These are phyloP conservation scores for Nemotelus pantherinus DNA, from an alignment of 2,888 invertebrate species.

Conservation along the genomic window DNA sequence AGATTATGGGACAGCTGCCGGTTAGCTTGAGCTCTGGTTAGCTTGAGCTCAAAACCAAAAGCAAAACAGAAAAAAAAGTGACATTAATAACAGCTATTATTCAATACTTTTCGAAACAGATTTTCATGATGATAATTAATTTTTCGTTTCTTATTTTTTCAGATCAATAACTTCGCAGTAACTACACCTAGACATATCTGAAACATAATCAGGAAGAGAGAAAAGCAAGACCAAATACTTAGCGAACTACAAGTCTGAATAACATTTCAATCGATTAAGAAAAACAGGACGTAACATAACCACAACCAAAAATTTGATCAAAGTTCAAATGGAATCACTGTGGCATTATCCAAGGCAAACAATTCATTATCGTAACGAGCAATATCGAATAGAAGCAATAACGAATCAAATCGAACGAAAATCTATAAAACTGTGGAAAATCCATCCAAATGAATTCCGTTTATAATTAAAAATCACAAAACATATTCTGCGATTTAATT, in stretches of 20 bases:
- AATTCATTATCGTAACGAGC: constrained; percentile 20
- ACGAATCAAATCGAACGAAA: constrained; percentile 13
- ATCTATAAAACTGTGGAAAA: constrained; percentile 4
- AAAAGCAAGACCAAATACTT: constrained; percentile 1
- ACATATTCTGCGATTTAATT: background rate
- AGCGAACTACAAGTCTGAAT: constrained; percentile 1
- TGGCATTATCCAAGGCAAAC: constrained; percentile 1
- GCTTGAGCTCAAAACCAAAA: no score
- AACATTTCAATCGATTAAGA: no score
- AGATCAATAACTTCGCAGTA: background rate
- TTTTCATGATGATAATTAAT: no score
- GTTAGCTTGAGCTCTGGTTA: no score
- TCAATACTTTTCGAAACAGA: no score
- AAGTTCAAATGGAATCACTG: constrained; percentile 28
- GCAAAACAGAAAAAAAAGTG: no score
- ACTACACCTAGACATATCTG: constrained; percentile 22
- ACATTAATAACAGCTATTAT: no score
- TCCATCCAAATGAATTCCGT: background rate
- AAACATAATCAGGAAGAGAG: constrained; percentile 18
- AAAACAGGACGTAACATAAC: background rate
- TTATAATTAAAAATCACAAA: constrained; percentile 6
- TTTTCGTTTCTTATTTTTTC: background rate
- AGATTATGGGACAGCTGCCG: no score
- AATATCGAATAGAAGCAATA: constrained; percentile 49
- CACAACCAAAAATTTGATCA: constrained; percentile 16